Conservation (phyloP, 2,797 vertebrate species). For the Potorous gilbertii region DNA sequence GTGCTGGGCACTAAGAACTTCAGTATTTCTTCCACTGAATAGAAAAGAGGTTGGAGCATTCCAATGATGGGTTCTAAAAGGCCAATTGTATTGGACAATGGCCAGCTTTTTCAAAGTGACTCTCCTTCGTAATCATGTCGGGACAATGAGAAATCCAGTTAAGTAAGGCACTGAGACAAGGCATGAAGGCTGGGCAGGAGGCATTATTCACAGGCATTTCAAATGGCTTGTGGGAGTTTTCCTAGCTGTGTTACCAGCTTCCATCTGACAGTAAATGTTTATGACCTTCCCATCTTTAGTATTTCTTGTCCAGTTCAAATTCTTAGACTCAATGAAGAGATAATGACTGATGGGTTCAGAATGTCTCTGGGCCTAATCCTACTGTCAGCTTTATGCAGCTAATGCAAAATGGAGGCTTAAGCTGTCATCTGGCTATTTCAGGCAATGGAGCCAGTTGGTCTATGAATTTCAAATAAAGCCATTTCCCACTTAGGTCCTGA, state of each 20-base stretch:
- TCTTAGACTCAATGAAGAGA: background rate
- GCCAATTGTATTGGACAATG: conserved; percentile 8
- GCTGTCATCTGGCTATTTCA: conserved; percentile 12
- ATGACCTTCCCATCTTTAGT: background rate
- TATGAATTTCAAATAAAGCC: conserved; percentile 21
- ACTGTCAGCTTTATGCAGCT: conserved; percentile 28
- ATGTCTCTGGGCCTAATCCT: conserved; percentile 20
- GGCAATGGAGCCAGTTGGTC: background rate
- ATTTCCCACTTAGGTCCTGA: conserved; percentile 35
- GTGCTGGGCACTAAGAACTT: background rate
- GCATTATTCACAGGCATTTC: conserved; percentile 24
- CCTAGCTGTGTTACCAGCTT: conserved; percentile 1
- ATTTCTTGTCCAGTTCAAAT: conserved; percentile 11
- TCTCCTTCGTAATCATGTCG: background rate
- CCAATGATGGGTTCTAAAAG: background rate
- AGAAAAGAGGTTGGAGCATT: background rate
- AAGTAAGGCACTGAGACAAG: background rate
- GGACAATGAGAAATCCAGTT: background rate
- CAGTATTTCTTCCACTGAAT: background rate
- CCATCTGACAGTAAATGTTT: conserved; percentile 3
- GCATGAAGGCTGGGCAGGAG: background rate
- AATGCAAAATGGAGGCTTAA: conserved; percentile 19
- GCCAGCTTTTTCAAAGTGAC: background rate
- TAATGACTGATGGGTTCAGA: background rate
- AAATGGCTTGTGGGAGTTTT: conserved; percentile 20